Percentiles rank a stretch among this genome's conserved stretches.
Evolutionary conservation across 2,888 invertebrate species (phyloP).

Genomic region (Acrocera orbiculus): DNA sequence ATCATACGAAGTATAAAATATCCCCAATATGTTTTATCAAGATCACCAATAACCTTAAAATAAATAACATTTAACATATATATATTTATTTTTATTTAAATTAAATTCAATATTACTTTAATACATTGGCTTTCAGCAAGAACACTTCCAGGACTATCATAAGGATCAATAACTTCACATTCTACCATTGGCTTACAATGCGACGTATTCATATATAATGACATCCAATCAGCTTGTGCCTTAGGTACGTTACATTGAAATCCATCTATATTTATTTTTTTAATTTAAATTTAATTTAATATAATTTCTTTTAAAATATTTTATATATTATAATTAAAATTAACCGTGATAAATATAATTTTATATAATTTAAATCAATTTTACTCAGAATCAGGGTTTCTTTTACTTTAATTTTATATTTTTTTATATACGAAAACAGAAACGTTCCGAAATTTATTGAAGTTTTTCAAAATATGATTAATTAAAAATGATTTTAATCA

Average conservation of each 20-base stretch:
- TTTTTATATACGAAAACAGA: too few relatives aligned
- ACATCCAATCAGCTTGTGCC: slow-evolving; percentile 30
- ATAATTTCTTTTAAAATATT: too few relatives aligned
- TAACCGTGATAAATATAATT: too few relatives aligned
- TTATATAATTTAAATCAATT: too few relatives aligned
- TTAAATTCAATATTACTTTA: slow-evolving; percentile 16
- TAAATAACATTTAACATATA: not conserved
- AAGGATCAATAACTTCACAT: slow-evolving; percentile 53
- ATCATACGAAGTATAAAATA: slow-evolving; percentile 50
- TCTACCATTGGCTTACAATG: slow-evolving; percentile 47
- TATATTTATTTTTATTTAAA: not conserved
- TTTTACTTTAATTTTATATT: too few relatives aligned
- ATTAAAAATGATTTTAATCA: too few relatives aligned
- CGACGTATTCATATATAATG: slow-evolving; percentile 16
- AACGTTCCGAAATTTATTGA: too few relatives aligned
- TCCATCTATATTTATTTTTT: slow-evolving; percentile 35
- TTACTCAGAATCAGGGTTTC: too few relatives aligned
- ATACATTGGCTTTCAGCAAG: slow-evolving; percentile 50
- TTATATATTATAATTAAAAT: too few relatives aligned
- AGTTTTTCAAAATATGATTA: too few relatives aligned
- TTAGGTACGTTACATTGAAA: slow-evolving; percentile 46
- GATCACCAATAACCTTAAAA: slow-evolving; percentile 37
- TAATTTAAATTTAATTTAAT: too few relatives aligned
- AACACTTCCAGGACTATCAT: slow-evolving; percentile 45
- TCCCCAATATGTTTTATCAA: slow-evolving; percentile 47